Conservation (phyloP, 2,113 vertebrate genomes). For the Psammodynastes pulverulentus region DNA sequence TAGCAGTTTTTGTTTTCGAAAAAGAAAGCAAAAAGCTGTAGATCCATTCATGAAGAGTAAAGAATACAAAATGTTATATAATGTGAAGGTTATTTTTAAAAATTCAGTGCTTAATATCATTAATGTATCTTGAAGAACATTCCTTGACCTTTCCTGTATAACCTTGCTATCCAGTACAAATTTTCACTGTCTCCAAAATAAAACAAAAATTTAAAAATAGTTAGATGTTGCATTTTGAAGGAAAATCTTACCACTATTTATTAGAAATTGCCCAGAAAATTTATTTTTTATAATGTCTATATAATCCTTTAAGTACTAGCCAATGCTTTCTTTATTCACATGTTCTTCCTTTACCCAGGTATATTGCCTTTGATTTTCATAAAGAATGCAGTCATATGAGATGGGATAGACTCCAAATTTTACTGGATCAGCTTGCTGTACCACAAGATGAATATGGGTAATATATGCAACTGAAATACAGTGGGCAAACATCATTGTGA, state of each 20-base stretch:
- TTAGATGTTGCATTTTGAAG: neutral
- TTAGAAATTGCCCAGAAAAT: neutral
- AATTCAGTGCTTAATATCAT: neutral
- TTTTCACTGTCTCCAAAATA: neutral
- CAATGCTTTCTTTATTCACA: neutral
- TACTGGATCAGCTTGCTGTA: conserved; percentile 84
- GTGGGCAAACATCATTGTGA: neutral
- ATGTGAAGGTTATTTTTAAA: neutral
- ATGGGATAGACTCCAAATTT: conserved; percentile 89
- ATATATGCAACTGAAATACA: conserved; percentile 15
- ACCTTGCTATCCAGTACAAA: neutral
- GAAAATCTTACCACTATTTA: neutral
- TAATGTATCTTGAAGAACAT: neutral
- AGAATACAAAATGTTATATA: neutral
- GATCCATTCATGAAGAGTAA: neutral
- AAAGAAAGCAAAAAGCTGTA: neutral
- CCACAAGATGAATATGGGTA: conserved; percentile 91
- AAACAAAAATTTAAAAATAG: neutral
- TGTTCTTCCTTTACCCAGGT: conserved; percentile 68
- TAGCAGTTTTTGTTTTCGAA: neutral
- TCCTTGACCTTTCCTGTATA: neutral
- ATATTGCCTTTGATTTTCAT: conserved; percentile 92
- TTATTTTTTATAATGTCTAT: neutral
- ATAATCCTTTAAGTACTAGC: neutral
- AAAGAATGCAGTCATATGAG: conserved; percentile 95